A percentile compares a stretch with the other conserved stretches of the same genome.
These are phyloP conservation scores for Poeciliopsis turrubarensis DNA, from an alignment of 2,113 vertebrate species.

Conservation along the genomic window DNA sequence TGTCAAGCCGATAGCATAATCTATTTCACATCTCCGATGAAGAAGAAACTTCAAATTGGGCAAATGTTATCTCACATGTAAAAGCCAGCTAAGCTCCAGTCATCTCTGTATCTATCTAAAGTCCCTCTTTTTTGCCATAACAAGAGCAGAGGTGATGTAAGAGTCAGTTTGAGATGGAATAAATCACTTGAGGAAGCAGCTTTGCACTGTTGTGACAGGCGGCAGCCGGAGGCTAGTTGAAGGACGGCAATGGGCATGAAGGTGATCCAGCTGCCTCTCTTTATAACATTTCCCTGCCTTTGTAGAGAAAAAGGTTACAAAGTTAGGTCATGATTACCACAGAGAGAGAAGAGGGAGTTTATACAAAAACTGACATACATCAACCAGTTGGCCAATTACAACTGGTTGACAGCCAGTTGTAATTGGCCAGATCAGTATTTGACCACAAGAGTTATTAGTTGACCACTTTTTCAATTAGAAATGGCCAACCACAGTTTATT, in stretches of 20 bases:
- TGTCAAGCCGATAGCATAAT: slow-evolving; percentile 7
- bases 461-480: background rate
- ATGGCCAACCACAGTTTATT: background rate
- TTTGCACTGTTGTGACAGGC: slow-evolving; percentile 54
- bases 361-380: slow-evolving; percentile 2
- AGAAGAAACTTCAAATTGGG: slow-evolving; percentile 21
- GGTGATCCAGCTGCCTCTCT: slow-evolving; percentile 49
- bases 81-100: slow-evolving; percentile 14
- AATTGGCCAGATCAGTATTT: background rate
- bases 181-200: slow-evolving; percentile 59
- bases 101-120: slow-evolving; percentile 33
- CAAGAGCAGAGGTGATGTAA: slow-evolving; percentile 43
- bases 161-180: slow-evolving; percentile 47
- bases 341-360: slow-evolving; percentile 19
- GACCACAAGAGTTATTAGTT: background rate
- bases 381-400: no score
- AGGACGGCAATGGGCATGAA: slow-evolving; percentile 35
- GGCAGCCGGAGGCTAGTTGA: slow-evolving; percentile 55
- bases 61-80: slow-evolving; percentile 8
- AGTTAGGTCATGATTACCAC: slow-evolving; percentile 35
- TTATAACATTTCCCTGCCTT: slow-evolving; percentile 53
- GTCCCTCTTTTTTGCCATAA: slow-evolving; percentile 27
- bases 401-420: background rate
- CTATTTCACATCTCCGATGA: slow-evolving; percentile 22
- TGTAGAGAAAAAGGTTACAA: slow-evolving; percentile 34